Base-by-base conservation (phyloP, 2,888 invertebrate species). In the Aporophyla lueneburgensis region DNA sequence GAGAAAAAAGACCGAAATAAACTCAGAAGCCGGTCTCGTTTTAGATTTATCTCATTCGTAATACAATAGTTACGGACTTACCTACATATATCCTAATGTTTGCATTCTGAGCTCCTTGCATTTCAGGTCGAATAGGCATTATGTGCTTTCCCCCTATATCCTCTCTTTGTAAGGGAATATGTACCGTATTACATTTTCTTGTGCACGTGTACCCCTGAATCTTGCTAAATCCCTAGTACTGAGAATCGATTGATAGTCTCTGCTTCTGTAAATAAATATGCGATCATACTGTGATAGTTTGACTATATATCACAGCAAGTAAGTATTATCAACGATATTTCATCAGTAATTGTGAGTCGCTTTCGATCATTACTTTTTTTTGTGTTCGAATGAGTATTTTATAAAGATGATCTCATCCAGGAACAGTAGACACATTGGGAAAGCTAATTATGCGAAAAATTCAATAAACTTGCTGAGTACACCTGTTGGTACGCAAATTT, bases 131-230 rank as follows among this genome's bases (percentile, higher is more conserved):
- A 78, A 53, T 14, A 33, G 33, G 21, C 33, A 46, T 59, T 43
- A 51, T 63, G 53, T 12, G 7, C 24, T 65, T 46, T 10, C 21
- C n/a, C n/a, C 53, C 14, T 27, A 51, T 53, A 46, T 16, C 2
- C 14, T 56, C 33, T 49, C 49, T 78, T 78, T 58, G 33, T 33
- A 78, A 33, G 21, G 51, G n/a, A 56, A 67, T 67, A 66, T n/a
- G 12, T 19, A 6, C 63, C 49, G 24, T 63, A 24, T 65, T 71
- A 46, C 10, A 62, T 56, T 24, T 63, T 19, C 5, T 1, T 24
- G 14, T 9, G n/a, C 49, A 16, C 24, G 21, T 16, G 46, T 63
- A 53, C 21, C 40, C 33, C 24, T n/a, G 46, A 43, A 63, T 21
- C 12, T 69, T 33, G 2, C 51, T 63, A 58, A 24, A 76, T 54